Conservation (phyloP, 2,888 invertebrate species). For the Sussaba pulchella region DNA sequence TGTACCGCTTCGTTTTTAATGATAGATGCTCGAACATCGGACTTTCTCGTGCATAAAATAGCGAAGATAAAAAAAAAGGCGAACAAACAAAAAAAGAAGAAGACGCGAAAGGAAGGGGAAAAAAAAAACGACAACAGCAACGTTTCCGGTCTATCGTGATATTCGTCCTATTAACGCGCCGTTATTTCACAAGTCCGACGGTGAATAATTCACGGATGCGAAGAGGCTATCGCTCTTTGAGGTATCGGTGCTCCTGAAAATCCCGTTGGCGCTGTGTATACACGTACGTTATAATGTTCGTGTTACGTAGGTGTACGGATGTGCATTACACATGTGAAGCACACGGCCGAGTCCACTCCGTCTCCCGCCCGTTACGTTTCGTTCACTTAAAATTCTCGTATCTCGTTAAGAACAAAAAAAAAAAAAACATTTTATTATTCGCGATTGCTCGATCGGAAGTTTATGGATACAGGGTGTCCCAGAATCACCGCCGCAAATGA, state of each 20-base stretch:
- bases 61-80: conserved; percentile 12
- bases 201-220: conserved; percentile 52
- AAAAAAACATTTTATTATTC: conserved; percentile 65
- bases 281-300: not conserved
- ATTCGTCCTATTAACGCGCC: conserved; percentile 19
- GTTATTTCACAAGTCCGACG: conserved; percentile 19
- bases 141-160: conserved; percentile 36
- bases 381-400: conserved; percentile 61
- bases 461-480: conserved; percentile 11
- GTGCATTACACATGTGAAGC: conserved; percentile 36
- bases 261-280: conserved; percentile 40
- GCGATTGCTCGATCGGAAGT: conserved; percentile 65
- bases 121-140: not conserved
- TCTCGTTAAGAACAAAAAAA: no score
- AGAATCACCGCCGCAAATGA: no score
- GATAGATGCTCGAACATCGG: conserved; percentile 1
- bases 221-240: conserved; percentile 15
- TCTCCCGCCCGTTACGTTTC: conserved; percentile 52
- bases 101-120: no score
- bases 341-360: conserved; percentile 31
- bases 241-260: conserved; percentile 29
- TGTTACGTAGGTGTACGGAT: conserved; percentile 8
- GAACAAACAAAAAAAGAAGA: no score
- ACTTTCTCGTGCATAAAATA: conserved; percentile 22
- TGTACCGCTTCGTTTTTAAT: conserved; percentile 17